Evolutionary conservation across 2,113 vertebrate species (phyloP).

Genomic region (Thomomys bottae): DNA sequence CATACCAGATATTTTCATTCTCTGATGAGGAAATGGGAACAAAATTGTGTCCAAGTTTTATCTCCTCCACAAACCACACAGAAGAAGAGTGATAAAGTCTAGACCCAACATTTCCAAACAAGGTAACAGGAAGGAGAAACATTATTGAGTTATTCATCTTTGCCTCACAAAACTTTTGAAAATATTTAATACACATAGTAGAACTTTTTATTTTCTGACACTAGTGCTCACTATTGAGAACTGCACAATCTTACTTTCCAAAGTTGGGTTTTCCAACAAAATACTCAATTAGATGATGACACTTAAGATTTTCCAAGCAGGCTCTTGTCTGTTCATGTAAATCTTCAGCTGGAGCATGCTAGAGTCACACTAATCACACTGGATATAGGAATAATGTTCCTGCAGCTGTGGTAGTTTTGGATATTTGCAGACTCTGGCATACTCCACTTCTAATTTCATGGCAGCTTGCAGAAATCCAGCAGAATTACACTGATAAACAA

Average conservation of each 20-base stretch:
- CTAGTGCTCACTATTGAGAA: slow-evolving; percentile 48
- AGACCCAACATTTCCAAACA: background rate
- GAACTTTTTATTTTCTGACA: background rate
- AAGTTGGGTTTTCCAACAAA: slow-evolving; percentile 68
- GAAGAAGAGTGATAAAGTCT: slow-evolving; percentile 1
- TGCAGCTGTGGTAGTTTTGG: slow-evolving; percentile 76
- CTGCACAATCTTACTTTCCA: background rate
- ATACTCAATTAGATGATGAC: slow-evolving; percentile 53
- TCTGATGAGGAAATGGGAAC: background rate
- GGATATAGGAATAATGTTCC: slow-evolving; percentile 68
- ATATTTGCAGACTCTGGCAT: slow-evolving; percentile 61
- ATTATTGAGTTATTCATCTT: slow-evolving; percentile 46
- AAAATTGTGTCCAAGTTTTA: background rate
- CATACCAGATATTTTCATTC: slow-evolving; percentile 11
- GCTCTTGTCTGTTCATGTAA: slow-evolving; percentile 66
- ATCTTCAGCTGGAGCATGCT: slow-evolving; percentile 43
- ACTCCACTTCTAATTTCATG: slow-evolving; percentile 72
- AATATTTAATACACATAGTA: background rate
- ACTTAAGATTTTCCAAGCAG: slow-evolving; percentile 61
- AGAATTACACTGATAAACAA: slow-evolving; percentile 69
- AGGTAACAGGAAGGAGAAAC: background rate
- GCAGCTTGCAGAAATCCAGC: slow-evolving; percentile 74
- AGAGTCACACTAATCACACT: slow-evolving; percentile 68
- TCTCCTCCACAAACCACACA: background rate
- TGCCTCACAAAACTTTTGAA: background rate